These are phyloP conservation scores for Sycon ciliatum DNA, from an alignment of 37 sponge, comb jelly and placozoan species.

Conservation along the genomic window DNA sequence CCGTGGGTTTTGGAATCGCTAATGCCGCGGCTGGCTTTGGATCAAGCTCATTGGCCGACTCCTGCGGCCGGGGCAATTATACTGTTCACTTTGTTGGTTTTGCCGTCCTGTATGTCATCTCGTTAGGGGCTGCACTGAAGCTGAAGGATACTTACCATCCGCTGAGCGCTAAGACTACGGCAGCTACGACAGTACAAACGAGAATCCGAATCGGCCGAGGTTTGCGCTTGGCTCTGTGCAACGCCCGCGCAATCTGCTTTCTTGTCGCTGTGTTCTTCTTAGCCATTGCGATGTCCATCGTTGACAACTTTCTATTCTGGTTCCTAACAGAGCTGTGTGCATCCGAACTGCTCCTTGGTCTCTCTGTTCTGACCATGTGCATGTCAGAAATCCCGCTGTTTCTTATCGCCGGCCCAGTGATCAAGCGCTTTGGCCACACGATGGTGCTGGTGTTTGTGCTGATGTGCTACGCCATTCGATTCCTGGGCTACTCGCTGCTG, in stretches of 20 bases:
- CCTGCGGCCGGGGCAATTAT: neutral
- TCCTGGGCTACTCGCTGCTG: neutral
- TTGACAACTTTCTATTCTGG: conserved; percentile 12
- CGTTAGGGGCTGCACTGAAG: too few relatives aligned
- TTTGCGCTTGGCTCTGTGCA: neutral
- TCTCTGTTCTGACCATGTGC: neutral
- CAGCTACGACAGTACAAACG: too few relatives aligned
- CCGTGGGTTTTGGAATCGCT: conserved; percentile 1
- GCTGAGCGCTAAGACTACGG: neutral
- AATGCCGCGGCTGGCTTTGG: neutral
- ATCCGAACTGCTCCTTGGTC: neutral
- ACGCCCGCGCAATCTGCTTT: neutral
- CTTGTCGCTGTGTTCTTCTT: neutral
- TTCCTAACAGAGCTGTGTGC: conserved; percentile 10
- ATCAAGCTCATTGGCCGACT: neutral
- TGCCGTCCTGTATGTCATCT: neutral
- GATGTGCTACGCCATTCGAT: neutral
- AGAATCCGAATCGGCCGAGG: neutral
- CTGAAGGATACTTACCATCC: too few relatives aligned
- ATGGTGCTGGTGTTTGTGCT: neutral
- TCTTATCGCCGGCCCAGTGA: neutral
- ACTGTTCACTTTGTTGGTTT: neutral
- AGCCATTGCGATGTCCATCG: neutral
- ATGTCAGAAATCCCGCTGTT: neutral
- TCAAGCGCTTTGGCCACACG: neutral